Evolutionary conservation across 2,113 vertebrate genomes (phyloP), one percentile per base, ranked within the genome.

Genomic region (Ursus arctos): DNA sequence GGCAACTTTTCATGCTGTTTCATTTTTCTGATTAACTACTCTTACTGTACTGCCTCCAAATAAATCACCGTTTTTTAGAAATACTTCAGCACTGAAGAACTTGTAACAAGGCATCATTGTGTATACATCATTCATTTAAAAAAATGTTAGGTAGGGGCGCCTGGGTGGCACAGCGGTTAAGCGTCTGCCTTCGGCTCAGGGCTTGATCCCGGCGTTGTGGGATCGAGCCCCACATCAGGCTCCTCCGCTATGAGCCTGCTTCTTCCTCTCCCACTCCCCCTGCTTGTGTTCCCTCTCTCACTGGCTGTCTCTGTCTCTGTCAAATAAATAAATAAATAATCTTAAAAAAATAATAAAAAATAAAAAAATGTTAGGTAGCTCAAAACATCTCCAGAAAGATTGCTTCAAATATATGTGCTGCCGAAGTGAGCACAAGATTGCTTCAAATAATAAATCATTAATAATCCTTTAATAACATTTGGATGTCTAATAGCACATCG

Each of bases 51-150:
- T 93, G 69, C 1, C n/a, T 90, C 16, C 7, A 92, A 94, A 92
- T 81, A 95, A 97, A 80, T 96, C 92, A 49, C 33, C 84, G 94
- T 97, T 98, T 95, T 74, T 19, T 28, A 87, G 12, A 16, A 82
- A 61, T 55, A 95, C 12, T 4, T 0, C 24, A 90, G 2, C 5
- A 6, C 16, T 61, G 10, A 83, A 83, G 14, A 83, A 93, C 1
- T 67, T 86, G 8, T 65, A n/a, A 89, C 49, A 72, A 3, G 1
- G 6, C 12, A 91, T 77, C 1, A 24, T 90, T 80, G 33, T 33
- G 51, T 57, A 47, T 28, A 26, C 4, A 55, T 76, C 6, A 69
- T 1, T 1, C 1, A 82, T 96, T 91, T 93, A 59, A 12, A 51
- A 47, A 79, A 94, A 90, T 77, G 28, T 21, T 81, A 1, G 31